These are phyloP conservation scores for Axinella damicornis DNA, from an alignment of 37 sponge, comb jelly and placozoan genomes.

Conservation along the genomic window DNA sequence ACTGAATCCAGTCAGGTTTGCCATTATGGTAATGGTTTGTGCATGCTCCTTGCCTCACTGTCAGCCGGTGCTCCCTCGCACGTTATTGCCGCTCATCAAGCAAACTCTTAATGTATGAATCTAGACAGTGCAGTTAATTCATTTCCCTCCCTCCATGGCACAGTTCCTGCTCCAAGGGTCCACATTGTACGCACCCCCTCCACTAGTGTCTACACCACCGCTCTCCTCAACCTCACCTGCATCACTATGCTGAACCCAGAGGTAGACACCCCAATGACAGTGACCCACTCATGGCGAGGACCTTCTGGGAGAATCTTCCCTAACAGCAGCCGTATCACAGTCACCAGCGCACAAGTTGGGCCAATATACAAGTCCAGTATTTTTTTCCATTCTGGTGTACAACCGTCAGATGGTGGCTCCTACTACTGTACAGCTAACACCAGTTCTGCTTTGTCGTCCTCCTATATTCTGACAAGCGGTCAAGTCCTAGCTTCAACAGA, in stretches of 20 bases:
- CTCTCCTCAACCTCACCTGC: constrained; percentile 8
- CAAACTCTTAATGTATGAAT: no score
- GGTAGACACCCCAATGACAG: constrained; percentile 4
- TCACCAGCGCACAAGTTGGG: no score
- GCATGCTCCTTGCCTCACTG: no score
- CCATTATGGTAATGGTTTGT: no score
- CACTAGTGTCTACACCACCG: constrained; percentile 12
- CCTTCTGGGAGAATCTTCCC: not conserved
- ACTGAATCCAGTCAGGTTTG: no score
- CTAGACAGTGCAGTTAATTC: no score
- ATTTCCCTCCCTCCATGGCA: not conserved
- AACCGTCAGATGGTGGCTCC: not conserved
- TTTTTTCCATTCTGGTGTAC: not conserved
- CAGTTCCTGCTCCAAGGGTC: constrained; percentile 12
- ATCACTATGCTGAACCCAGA: constrained; percentile 1
- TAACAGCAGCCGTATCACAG: no score
- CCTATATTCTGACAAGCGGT: not conserved
- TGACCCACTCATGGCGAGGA: constrained; percentile 8
- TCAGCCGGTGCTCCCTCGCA: no score
- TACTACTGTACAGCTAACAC: not conserved
- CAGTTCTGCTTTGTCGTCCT: not conserved
- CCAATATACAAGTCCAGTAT: no score
- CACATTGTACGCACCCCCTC: not conserved
- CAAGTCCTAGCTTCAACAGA: not conserved
- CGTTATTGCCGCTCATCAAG: no score